A percentile compares a stretch with the other conserved stretches of the same genome.
phyloP scores from a whole-genome alignment of 1,140 invertebrate species.

The Eriocheir sinensis region DNA sequence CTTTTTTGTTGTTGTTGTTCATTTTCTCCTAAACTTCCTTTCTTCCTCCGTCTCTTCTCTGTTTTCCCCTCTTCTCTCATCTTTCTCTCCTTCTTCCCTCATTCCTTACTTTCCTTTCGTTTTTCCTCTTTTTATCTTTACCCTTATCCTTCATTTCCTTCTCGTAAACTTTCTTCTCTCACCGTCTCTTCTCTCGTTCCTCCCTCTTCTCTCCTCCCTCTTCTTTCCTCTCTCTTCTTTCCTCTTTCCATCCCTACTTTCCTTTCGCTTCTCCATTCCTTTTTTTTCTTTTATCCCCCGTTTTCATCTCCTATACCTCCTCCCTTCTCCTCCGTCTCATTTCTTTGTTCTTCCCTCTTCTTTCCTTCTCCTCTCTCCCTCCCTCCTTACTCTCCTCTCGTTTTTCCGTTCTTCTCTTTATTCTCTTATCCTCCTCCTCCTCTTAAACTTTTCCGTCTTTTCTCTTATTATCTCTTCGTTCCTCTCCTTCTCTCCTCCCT shows the following conservation, averaged over 20 bases:
- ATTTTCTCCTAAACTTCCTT: too few species aligned
- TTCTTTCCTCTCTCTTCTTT: not conserved
- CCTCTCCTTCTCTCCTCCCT: not conserved
- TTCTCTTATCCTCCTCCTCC: not conserved
- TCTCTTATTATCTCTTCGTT: not conserved
- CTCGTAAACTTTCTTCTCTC: too few species aligned
- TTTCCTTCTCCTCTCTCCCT: not conserved
- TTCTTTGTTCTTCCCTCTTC: not conserved
- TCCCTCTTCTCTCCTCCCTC: not conserved
- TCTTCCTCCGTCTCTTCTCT: too few species aligned
- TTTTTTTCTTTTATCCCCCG: not conserved
- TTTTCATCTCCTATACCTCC: not conserved
- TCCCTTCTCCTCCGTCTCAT: not conserved
- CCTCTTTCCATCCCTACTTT: not conserved
- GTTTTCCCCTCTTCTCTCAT: too few species aligned
- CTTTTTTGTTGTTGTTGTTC: too few species aligned
- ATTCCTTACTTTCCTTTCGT: too few species aligned
- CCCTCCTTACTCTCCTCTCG: not conserved
- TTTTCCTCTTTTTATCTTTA: too few species aligned
- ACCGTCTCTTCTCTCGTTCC: too few species aligned
- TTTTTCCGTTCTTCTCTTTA: not conserved
- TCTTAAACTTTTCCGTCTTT: not conserved
- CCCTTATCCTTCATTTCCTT: too few species aligned
- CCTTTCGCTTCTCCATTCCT: not conserved
- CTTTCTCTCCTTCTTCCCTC: too few species aligned